Base-by-base conservation (phyloP, 2,888 invertebrate genomes). In the Tortricodes alternella region DNA sequence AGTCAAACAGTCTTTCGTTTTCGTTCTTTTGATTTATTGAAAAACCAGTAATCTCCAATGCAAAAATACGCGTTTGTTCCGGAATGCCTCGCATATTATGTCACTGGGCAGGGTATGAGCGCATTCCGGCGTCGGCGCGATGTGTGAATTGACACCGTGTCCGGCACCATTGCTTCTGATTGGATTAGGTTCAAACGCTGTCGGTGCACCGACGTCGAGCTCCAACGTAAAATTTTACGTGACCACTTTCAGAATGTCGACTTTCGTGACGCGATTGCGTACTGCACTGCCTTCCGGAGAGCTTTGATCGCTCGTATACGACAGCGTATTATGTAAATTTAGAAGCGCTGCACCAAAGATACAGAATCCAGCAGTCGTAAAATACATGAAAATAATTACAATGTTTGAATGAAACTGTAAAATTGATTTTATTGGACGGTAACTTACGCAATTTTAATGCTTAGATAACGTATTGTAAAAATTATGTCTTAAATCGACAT, bases 221-320 rank as follows among this genome's bases (percentile, higher is more conserved):
- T 84, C 83, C 85, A 86, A 89, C 85, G 87, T 89, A 86, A 88
- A 88, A 88, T 89, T 89, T 89, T 89, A 89, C 89, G 87, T 88
- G 88, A 89, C 89, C 87, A 85, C 88, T 88, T 86, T 84, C 81
- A 65, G 76, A 85, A 82, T 80, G 80, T 78, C 77, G 80, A 76
- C 80, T 84, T 82, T 78, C 79, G 78, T 74, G 78, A 79, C 75
- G 76, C 76, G 73, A 86, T 81, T 80, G 83, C 83, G 80, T 77
- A 81, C 80, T 80, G 75, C 71, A 73, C 69, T 70, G 72, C 67
- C 71, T 71, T 70, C 64, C 70, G 69, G 68, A 61, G 67, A 69
- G 74, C 73, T 76, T 70, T 77, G 78, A 81, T 83, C 74, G 76
- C 73, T 78, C 74, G 70, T 71, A 75, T 69, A 70, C 76, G 74